phyloP scores from a whole-genome alignment of 2,888 invertebrate species.

The Tiliacea citrago region DNA sequence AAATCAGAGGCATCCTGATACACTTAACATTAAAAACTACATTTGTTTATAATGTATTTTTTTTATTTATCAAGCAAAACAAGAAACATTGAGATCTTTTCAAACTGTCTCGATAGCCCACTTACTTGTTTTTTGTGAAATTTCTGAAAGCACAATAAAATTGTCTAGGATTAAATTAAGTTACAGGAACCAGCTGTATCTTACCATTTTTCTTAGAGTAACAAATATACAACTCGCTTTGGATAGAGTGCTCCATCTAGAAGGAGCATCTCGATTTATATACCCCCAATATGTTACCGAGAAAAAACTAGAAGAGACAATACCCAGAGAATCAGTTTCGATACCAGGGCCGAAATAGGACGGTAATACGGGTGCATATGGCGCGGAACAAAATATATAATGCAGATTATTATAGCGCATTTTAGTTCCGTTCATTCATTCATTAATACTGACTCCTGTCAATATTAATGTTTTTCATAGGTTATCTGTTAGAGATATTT shows the following conservation, averaged over 20 bases:
- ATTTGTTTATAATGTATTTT: neutral
- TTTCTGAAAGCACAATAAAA: constrained; percentile 3
- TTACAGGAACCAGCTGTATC: neutral
- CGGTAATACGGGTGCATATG: neutral
- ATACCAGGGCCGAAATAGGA: constrained; percentile 50
- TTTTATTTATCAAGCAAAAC: too few relatives aligned
- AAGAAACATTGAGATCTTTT: neutral
- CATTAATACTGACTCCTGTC: neutral
- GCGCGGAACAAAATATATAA: neutral
- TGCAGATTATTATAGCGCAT: neutral
- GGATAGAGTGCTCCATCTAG: constrained; percentile 69
- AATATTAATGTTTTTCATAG: neutral
- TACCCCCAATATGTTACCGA: constrained; percentile 72
- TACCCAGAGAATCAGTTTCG: constrained; percentile 59
- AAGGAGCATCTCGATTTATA: constrained; percentile 71
- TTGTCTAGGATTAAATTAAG: constrained; percentile 13
- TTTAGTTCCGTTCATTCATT: neutral
- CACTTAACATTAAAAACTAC: neutral
- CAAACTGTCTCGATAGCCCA: neutral
- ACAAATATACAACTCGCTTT: constrained; percentile 50
- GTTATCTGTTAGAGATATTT: neutral
- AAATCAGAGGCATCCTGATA: neutral
- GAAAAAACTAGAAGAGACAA: constrained; percentile 71
- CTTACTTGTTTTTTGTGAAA: neutral
- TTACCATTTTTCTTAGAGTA: constrained; percentile 17